A percentile compares a stretch with the other conserved stretches of the same genome.
These are phyloP conservation scores for Ochropacha duplaris DNA, from an alignment of 2,888 invertebrate genomes.

Conservation along the genomic window DNA sequence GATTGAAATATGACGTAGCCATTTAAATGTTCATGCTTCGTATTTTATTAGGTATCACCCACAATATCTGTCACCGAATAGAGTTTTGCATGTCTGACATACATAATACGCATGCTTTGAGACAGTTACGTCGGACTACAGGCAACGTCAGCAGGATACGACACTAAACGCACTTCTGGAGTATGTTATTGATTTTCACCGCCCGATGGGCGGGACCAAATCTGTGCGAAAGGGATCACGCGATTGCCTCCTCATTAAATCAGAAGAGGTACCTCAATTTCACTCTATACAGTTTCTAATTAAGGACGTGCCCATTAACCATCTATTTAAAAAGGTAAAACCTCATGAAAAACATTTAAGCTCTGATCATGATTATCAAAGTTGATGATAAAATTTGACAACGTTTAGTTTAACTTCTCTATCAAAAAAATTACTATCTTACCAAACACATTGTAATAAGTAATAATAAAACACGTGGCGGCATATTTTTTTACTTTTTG, in stretches of 20 bases:
- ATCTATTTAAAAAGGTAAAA: constrained; percentile 80
- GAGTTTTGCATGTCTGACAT: constrained; percentile 7
- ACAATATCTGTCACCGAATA: not conserved
- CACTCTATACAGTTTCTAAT: constrained; percentile 74
- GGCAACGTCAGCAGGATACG: constrained; percentile 72
- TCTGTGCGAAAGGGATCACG: constrained; percentile 80
- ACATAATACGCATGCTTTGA: constrained; percentile 30
- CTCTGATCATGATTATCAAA: constrained; percentile 63
- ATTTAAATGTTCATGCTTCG: not conserved
- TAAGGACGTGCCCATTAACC: constrained; percentile 81
- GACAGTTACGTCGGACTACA: constrained; percentile 43
- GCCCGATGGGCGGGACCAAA: constrained; percentile 78
- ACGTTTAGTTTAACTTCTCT: constrained; percentile 11
- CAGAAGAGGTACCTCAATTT: constrained; percentile 75
- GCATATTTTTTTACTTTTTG: no score
- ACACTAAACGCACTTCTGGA: constrained; percentile 79
- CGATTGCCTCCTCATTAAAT: constrained; percentile 77
- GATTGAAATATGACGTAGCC: not conserved
- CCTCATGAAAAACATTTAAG: constrained; percentile 68
- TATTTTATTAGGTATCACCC: not conserved
- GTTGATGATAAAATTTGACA: constrained; percentile 29
- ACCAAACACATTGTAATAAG: not conserved
- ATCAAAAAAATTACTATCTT: not conserved
- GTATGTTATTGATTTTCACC: constrained; percentile 81
- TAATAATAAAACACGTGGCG: not conserved